Evolutionary conservation across 2,888 invertebrate species (phyloP), one percentile per base, ranked within the genome.

Genomic region (Archips xylosteana): DNA sequence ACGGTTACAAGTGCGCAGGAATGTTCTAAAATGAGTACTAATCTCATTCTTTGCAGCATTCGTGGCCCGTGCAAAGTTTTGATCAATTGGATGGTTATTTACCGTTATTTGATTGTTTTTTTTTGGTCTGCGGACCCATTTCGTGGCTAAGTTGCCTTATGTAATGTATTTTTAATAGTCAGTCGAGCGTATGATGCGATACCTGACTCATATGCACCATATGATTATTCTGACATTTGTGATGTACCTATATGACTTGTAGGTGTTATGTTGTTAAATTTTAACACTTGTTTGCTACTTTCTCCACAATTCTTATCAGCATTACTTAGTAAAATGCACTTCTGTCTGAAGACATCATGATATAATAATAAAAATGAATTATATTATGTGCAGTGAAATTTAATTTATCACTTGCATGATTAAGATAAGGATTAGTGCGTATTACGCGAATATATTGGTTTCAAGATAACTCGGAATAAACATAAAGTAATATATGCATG

Each of bases 11-110:
- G 73, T 73, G 75, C 70, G 59, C 64, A 83, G 84, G 82, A 87
- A 89, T 85, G 85, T 86, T 85, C 83, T 78, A 84, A 88, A 88
- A 86, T 81, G 78, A 79, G 79, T 75, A 78, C 75, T 79, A 78
- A 80, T 77, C 81, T 79, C 76, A 79, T 80, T 79, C 79, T 80
- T 78, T 77, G 77, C 78, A 76, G 74, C 78, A 75, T 74, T 71
- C 77, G 75, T 78, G 71, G 72, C 76, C 75, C 71, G 45, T 57
- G 65, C 51, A 36, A 36, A 72, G 70, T 79, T 79, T 77, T 76
- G 76, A 76, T 75, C 76, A 77, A 81, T 79, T 81, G 75, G 76
- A 71, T 77, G 77, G 76, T 77, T 78, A 77, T 70, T 77, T 78
- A 78, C 80, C 78, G 78, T 82, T 80, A 80, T 78, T 75, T 76